Conservation (phyloP, 23 tunicate species). For the Styela plicata region DNA sequence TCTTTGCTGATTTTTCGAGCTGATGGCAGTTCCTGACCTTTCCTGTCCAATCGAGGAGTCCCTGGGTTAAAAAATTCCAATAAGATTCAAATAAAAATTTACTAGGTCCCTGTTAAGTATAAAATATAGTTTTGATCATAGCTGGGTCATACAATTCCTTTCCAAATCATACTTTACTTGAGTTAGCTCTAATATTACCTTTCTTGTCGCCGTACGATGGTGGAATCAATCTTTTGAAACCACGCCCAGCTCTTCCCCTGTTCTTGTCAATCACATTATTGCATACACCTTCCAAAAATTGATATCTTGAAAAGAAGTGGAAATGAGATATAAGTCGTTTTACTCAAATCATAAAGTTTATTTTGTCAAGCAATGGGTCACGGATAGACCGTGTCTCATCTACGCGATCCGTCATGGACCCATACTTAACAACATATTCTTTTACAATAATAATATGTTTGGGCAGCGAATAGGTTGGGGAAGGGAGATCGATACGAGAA, state of each 20-base stretch:
- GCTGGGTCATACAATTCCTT: too few relatives aligned
- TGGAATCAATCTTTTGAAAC: conserved; percentile 60
- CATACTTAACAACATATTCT: too few relatives aligned
- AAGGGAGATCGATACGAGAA: too few relatives aligned
- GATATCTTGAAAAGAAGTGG: conserved; percentile 26
- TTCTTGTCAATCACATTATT: conserved; percentile 60
- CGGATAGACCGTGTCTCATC: too few relatives aligned
- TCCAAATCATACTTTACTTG: too few relatives aligned
- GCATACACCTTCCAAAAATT: conserved; percentile 57
- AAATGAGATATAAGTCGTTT: neutral
- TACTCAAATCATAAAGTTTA: too few relatives aligned
- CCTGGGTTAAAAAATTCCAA: conserved; percentile 45
- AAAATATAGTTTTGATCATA: too few relatives aligned
- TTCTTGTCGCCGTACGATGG: conserved; percentile 53
- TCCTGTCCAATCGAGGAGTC: conserved; percentile 19
- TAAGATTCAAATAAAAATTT: neutral
- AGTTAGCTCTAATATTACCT: too few relatives aligned
- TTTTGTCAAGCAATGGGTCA: too few relatives aligned
- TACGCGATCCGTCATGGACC: too few relatives aligned
- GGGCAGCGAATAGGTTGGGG: too few relatives aligned
- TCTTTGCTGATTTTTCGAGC: conserved; percentile 33
- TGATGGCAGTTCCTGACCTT: conserved; percentile 6
- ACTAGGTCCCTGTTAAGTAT: neutral
- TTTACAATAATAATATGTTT: too few relatives aligned
- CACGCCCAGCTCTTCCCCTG: conserved; percentile 47